Evolutionary conservation across 2,113 vertebrate genomes (phyloP).

Genomic region (Myrmecophaga tridactyla): DNA sequence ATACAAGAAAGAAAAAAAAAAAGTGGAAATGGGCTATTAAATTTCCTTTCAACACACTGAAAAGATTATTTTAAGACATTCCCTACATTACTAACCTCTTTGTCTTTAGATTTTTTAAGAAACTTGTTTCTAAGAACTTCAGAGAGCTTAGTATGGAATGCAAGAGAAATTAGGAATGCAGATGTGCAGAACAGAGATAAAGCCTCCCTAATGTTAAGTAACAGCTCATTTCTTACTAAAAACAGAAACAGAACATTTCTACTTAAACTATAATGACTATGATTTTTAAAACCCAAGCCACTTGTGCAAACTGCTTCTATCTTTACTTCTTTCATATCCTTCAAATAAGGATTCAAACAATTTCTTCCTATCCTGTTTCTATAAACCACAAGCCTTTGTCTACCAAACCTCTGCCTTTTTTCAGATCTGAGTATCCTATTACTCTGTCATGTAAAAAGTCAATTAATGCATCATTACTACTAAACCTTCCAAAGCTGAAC

Average conservation of each 20-base stretch:
- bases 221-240: slow-evolving; percentile 70
- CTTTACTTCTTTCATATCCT: neutral
- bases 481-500: slow-evolving; percentile 64
- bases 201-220: slow-evolving; percentile 54
- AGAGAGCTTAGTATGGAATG: slow-evolving; percentile 26
- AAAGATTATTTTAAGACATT: slow-evolving; percentile 59
- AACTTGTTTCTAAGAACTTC: slow-evolving; percentile 53
- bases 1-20: slow-evolving; percentile 79
- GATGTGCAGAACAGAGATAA: slow-evolving; percentile 40
- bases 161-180: neutral
- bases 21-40: slow-evolving; percentile 77
- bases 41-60: slow-evolving; percentile 83
- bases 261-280: slow-evolving; percentile 34
- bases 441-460: slow-evolving; percentile 79
- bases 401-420: slow-evolving; percentile 66
- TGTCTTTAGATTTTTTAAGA: slow-evolving; percentile 78
- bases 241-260: slow-evolving; percentile 61
- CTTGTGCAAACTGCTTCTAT: neutral
- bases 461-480: slow-evolving; percentile 79
- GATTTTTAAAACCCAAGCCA: neutral
- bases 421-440: slow-evolving; percentile 67
- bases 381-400: slow-evolving; percentile 50
- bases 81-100: slow-evolving; percentile 76
- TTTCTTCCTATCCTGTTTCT: slow-evolving; percentile 41
- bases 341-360: slow-evolving; percentile 35